Evolutionary conservation across 1,140 invertebrate species (phyloP), one percentile per base, ranked within the genome.

Genomic region (Branchinecta lindahli): DNA sequence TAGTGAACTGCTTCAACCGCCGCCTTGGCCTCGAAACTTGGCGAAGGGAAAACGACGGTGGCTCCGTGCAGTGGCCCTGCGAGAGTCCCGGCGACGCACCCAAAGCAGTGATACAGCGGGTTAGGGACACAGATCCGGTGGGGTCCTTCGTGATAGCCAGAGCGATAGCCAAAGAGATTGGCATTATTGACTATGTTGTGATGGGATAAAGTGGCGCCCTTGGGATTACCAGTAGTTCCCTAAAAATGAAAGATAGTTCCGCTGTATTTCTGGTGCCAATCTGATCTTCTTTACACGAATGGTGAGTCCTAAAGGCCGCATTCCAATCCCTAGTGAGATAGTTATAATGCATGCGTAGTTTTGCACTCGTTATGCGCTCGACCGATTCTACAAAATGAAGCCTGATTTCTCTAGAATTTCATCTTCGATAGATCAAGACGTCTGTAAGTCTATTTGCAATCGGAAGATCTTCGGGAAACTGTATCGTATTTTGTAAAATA

Each of bases 51-150:
- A 0, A 96, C 85, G 18, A 88, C 71, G 0, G 88, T 87, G 0
- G 83, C 79, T 0, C 89, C 90, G 75, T 84, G 80, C 66, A 87
- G 81, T 0, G 90, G 69, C 15, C 82, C 79, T 1, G 76, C 78
- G 0, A 91, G 74, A 68, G 86, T 79, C 0, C 87, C 91, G 47
- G 88, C 80, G 0, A 89, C 82, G 46, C 88, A 86, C 0, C 92
- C 94, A 77, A 90, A 93, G 15, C 88, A 92, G 77, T 99, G 96
- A 77, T 96, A 98, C 12, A 96, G 82, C 0, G 95, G 95, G 0
- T 92, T 89, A 78, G 93, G 87, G 0, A 88, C 74, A 75, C 91
- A 94, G 61, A 91, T 79, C 8, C 76, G 74, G 44, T 79, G 76
- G 33, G 70, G 79, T 74, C 79, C 79, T 68, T 80, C 75, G 66